Conservation (phyloP, 2,888 invertebrate species). For the Cremastinae sp. region DNA sequence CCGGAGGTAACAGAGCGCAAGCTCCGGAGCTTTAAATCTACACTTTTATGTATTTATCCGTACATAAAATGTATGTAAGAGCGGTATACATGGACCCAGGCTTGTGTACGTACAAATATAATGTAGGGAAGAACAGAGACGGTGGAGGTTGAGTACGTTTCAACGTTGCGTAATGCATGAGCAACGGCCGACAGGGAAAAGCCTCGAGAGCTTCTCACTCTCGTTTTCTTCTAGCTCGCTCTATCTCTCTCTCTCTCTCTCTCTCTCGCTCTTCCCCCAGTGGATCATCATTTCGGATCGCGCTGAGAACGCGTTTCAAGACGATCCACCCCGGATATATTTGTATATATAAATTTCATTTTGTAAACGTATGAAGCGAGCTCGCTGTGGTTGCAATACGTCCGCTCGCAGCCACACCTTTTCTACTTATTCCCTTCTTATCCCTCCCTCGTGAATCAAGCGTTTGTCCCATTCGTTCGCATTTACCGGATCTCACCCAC, state of each 20-base stretch:
- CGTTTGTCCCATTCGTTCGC: conserved; percentile 34
- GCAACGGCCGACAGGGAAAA: conserved; percentile 52
- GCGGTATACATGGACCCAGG: not conserved
- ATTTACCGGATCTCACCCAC: conserved; percentile 39
- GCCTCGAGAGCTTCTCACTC: conserved; percentile 56
- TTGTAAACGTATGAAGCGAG: not conserved
- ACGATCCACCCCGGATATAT: conserved; percentile 23
- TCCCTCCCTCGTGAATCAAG: conserved; percentile 33
- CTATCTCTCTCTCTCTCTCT: conserved; percentile 36
- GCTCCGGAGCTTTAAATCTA: conserved; percentile 39
- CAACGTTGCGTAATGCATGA: conserved; percentile 65
- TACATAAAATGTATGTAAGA: not conserved
- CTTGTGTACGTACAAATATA: not conserved
- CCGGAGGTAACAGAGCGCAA: conserved; percentile 34
- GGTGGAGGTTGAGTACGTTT: conserved; percentile 44
- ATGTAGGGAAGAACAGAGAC: conserved; percentile 9
- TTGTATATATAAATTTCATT: not conserved
- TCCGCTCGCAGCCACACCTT: conserved; percentile 8
- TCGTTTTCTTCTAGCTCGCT: not conserved
- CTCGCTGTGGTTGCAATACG: conserved; percentile 8
- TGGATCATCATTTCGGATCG: conserved; percentile 61
- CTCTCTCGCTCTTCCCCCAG: conserved; percentile 49
- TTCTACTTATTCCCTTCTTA: conserved; percentile 25
- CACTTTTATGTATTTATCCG: not conserved
- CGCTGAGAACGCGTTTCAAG: conserved; percentile 33